Base-by-base conservation (phyloP, 2,113 vertebrate genomes). In the Rhagologus leucostigma region DNA sequence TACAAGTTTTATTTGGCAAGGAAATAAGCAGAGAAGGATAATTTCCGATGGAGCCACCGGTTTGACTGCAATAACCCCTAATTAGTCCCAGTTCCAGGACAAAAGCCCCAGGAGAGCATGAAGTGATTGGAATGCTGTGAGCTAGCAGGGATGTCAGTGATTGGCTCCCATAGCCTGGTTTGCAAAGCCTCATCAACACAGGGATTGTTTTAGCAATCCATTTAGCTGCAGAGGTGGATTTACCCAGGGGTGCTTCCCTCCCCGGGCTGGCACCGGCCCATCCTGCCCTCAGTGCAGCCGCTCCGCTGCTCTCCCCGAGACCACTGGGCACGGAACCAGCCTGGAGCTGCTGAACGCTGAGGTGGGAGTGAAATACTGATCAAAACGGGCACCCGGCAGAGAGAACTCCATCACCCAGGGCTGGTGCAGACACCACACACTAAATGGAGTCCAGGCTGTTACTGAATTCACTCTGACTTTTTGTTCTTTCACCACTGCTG, bases 121-220 rank as follows among this genome's bases (percentile, higher is more conserved):
- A 62, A 79, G 13, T 30, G 39, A 91, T 50, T 78, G 87, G 84
- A 97, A 95, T 20, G 89, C 65, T 32, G 50, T 6, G 57, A 73
- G 26, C 83, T 23, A 4, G 1, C 55, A 50, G 52, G 47, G 76
- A 9, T 69, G 50, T 21, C 59, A 67, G 47, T 42, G 68, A 84
- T 70, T 89, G 75, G 94, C 93, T 85, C 91, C 91, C 56, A 21
- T 0, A 71, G 87, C 87, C 76, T 71, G 89, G 19, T 39, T 91
- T 91, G 78, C 96, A 96, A 94, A 96, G 87, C 81, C 89, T 85
- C 87, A 64, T 87, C 91, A 94, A 93, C 84, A 95, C 87, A 76
- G 73, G 94, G 93, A 94, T 75, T 95, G 94, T 57, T 91, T 42
- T 16, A 78, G 69, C 91, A 95, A 95, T 89, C 87, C 73, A 41